These are phyloP conservation scores for Julus scandinavius DNA, from an alignment of 2,888 invertebrate species.

Conservation along the genomic window DNA sequence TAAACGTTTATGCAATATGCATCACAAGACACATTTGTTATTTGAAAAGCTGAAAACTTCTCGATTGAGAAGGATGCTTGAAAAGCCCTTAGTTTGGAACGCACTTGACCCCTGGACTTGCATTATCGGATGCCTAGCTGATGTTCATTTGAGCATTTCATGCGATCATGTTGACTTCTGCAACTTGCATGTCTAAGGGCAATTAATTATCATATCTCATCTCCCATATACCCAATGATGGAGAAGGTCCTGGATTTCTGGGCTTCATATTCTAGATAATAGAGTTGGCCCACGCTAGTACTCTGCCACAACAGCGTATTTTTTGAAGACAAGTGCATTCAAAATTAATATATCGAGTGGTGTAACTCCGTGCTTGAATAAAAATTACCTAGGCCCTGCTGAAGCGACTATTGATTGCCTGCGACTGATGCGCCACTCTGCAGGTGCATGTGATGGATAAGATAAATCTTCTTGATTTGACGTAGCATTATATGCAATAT, in stretches of 20 bases:
- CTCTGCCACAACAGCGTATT: neutral
- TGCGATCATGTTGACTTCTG: neutral
- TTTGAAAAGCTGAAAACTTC: neutral
- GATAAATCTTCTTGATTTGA: slow-evolving; percentile 13
- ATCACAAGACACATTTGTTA: neutral
- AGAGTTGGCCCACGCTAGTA: neutral
- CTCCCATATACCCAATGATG: neutral
- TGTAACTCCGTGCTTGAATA: neutral
- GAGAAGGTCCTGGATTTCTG: slow-evolving; percentile 36
- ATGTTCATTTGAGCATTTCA: neutral
- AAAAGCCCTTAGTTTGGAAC: neutral
- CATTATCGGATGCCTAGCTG: neutral
- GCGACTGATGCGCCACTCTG: neutral
- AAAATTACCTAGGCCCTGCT: slow-evolving; percentile 12
- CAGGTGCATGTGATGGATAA: neutral
- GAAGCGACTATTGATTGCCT: neutral
- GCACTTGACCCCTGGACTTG: neutral
- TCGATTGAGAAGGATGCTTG: neutral
- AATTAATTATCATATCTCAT: slow-evolving; percentile 25
- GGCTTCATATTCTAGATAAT: neutral
- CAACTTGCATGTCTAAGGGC: slow-evolving; percentile 16
- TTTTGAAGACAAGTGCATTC: slow-evolving; percentile 34
- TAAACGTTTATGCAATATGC: neutral
- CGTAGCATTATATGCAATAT: neutral
- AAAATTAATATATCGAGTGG: slow-evolving; percentile 40